Base-by-base conservation (phyloP, 2,113 vertebrate species). In the Illadopsis cleaveri region DNA sequence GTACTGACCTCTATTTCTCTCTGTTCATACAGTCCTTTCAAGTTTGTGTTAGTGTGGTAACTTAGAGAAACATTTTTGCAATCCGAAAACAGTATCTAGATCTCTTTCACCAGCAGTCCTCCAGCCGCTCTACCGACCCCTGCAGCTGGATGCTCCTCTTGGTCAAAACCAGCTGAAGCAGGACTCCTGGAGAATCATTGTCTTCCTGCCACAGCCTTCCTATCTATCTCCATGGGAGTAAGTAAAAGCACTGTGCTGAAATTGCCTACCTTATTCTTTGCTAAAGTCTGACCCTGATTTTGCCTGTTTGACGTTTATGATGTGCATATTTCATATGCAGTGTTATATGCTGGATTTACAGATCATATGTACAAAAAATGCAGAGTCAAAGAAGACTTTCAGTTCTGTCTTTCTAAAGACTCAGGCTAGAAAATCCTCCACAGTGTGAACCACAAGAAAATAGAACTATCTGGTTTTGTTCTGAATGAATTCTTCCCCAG, bases 211-310 rank as follows among this genome's bases (percentile, higher is more conserved):
- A 42, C 16, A 68, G 56, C 24, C 47, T 75, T 78, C 76, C 31
- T 21, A 1, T 33, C 23, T 10, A 0, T 28, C 33, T 54, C 44
- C n/a, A 9, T 6, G 2, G n/a, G 8, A 65, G 10, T 28, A 51
- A 53, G 72, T 21, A 50, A 60, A 82, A 85, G 33, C 19, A 31
- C 42, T 16, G 16, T 33, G 33, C 24, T 73, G 30, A 27, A 19
- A 6, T 57, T 73, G 6, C 61, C 50, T n/a, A 2, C 73, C 22
- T 73, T 37, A 18, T 11, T 50, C 5, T 6, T 50, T 42, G 37
- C 54, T 50, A 18, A 73, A 50, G 7, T 54, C 57, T 68, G 73
- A 27, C 18, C 28, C 38, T 69, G 37, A 13, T 80, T 87, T 80
- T 66, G 12, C 15, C 61, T 33, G 10, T 76, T 81, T 44, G 42